phyloP scores from a whole-genome alignment of 1,140 invertebrate species.

The Lepidurus arcticus region DNA sequence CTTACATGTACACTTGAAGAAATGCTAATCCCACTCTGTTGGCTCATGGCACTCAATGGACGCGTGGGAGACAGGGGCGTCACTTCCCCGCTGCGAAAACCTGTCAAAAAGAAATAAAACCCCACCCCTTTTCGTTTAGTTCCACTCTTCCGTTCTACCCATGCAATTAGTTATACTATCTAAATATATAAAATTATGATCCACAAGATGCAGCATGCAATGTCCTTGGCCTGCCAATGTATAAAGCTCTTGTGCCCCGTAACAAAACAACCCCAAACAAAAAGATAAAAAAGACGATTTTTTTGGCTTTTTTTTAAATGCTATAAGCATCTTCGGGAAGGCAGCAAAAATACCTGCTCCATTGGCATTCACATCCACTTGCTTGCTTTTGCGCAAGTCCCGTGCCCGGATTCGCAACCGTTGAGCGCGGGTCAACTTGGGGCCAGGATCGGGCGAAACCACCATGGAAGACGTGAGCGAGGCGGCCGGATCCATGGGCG shows the following conservation, averaged over 20 bases:
- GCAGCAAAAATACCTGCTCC: slow-evolving; percentile 10
- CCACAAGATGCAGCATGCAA: slow-evolving; percentile 29
- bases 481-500: background rate
- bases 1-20: slow-evolving; percentile 48
- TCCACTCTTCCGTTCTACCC: no score
- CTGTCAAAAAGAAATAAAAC: slow-evolving; percentile 41
- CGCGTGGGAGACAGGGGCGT: slow-evolving; percentile 64
- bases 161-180: no score
- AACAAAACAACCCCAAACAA: background rate
- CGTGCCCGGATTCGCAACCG: slow-evolving; percentile 50
- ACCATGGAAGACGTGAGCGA: slow-evolving; percentile 37
- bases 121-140: background rate
- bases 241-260: background rate
- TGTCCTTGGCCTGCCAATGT: slow-evolving; percentile 17
- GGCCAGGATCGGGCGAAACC: slow-evolving; percentile 45
- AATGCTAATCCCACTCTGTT: slow-evolving; percentile 56
- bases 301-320: background rate
- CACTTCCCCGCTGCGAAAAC: slow-evolving; percentile 61
- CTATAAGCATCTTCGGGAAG: slow-evolving; percentile 3
- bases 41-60: slow-evolving; percentile 72
- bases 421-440: slow-evolving; percentile 52
- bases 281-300: background rate
- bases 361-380: slow-evolving; percentile 30
- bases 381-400: slow-evolving; percentile 40
- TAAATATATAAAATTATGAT: background rate